These are phyloP conservation scores for Acomys russatus DNA, from an alignment of 2,797 vertebrate species.

Conservation along the genomic window DNA sequence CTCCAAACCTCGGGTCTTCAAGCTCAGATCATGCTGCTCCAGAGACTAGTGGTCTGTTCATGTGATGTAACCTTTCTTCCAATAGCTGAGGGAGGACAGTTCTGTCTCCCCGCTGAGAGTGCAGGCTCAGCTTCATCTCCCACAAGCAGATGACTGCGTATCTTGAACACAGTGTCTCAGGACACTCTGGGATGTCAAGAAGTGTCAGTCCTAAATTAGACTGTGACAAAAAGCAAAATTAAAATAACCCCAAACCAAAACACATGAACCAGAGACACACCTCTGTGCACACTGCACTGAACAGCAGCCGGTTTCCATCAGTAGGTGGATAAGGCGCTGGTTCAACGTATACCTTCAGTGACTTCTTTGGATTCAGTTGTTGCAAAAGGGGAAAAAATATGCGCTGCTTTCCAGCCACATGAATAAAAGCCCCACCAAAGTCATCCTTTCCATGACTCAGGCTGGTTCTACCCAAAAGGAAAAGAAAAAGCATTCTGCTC, in stretches of 20 bases:
- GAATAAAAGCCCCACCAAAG: conserved; percentile 2
- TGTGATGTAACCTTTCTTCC: not conserved
- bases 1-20: not conserved
- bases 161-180: not conserved
- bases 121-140: not conserved
- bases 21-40: not conserved
- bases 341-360: not conserved
- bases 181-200: not conserved
- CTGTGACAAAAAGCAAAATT: not conserved
- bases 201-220: not conserved
- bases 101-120: not conserved
- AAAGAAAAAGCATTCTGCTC: not conserved
- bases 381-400: not conserved
- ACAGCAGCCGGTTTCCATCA: not conserved
- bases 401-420: not conserved
- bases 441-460: not conserved
- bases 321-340: not conserved
- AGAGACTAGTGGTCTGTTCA: not conserved
- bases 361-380: conserved; percentile 17
- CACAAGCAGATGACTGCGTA: not conserved
- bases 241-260: not conserved
- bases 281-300: not conserved
- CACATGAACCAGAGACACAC: not conserved
- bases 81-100: not conserved
- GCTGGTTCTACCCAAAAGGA: not conserved